Percentiles rank a stretch among this genome's conserved stretches.
These are phyloP conservation scores for Blennius ocellaris DNA, from an alignment of 2,113 vertebrate genomes.

Conservation along the genomic window DNA sequence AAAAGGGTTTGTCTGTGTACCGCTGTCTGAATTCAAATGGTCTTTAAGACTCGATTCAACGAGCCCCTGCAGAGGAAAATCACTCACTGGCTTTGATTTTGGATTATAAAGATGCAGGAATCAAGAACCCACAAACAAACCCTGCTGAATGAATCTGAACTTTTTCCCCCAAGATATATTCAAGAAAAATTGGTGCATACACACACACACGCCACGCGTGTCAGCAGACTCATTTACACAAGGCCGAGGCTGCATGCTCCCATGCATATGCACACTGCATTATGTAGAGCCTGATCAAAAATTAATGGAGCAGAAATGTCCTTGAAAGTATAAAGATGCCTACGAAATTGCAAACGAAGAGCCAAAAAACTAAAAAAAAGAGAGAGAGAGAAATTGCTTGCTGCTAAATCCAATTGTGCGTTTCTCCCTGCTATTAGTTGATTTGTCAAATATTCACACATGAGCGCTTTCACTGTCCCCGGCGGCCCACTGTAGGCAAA, in stretches of 20 bases:
- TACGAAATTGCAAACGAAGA: conserved; percentile 53
- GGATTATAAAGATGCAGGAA: too few species aligned
- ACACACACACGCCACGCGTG: conserved; percentile 34
- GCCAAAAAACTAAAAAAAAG: neutral
- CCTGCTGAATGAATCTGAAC: neutral
- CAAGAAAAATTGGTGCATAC: neutral
- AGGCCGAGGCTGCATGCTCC: conserved; percentile 10
- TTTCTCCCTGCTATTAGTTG: conserved; percentile 57
- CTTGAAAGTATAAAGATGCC: conserved; percentile 65
- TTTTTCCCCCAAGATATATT: neutral
- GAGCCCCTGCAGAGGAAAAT: neutral
- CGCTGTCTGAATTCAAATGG: conserved; percentile 3
- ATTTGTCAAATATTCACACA: conserved; percentile 62
- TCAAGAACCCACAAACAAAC: too few species aligned
- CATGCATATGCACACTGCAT: conserved; percentile 54
- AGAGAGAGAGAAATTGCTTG: conserved; percentile 11
- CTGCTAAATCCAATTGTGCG: conserved; percentile 42
- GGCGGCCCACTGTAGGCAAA: conserved; percentile 49
- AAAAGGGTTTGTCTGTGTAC: conserved; percentile 1
- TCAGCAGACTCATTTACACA: conserved; percentile 47
- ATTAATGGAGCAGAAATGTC: conserved; percentile 69
- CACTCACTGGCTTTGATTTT: too few species aligned
- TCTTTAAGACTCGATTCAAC: conserved; percentile 4
- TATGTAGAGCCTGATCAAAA: conserved; percentile 56
- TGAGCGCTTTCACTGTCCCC: conserved; percentile 41